Conservation (phyloP, 2,888 invertebrate genomes). For the Troglohyphantes excavatus region DNA sequence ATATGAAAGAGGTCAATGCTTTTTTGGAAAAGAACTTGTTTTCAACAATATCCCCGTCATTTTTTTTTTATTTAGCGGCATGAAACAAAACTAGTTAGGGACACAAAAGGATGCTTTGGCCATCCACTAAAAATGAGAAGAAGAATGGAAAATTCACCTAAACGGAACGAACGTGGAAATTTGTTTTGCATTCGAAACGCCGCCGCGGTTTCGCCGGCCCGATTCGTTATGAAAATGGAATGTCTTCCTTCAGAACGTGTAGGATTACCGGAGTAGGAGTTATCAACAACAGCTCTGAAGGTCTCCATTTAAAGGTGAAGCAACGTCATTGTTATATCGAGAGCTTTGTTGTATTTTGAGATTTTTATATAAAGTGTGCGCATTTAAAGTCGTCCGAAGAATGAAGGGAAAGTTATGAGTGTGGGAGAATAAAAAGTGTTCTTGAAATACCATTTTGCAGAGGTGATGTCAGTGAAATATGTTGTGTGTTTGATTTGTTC, state of each 20-base stretch:
- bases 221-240: conserved; percentile 14
- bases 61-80: background rate
- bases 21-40: background rate
- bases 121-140: background rate
- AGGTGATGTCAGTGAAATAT: too few relatives aligned
- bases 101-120: background rate
- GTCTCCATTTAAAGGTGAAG: background rate
- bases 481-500: too few relatives aligned
- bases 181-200: background rate
- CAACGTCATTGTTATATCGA: background rate
- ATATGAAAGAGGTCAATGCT: conserved; percentile 44
- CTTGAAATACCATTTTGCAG: background rate
- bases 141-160: conserved; percentile 27
- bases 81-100: conserved; percentile 35
- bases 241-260: background rate
- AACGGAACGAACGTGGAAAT: conserved; percentile 11
- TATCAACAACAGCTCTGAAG: background rate
- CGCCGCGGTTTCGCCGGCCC: background rate
- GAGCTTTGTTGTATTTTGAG: background rate
- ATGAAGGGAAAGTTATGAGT: background rate
- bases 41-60: background rate
- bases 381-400: too few relatives aligned
- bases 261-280: conserved; percentile 14
- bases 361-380: background rate
- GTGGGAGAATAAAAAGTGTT: background rate